Base-by-base conservation (phyloP, 2,888 invertebrate species). In the Dynastes hyllus region DNA sequence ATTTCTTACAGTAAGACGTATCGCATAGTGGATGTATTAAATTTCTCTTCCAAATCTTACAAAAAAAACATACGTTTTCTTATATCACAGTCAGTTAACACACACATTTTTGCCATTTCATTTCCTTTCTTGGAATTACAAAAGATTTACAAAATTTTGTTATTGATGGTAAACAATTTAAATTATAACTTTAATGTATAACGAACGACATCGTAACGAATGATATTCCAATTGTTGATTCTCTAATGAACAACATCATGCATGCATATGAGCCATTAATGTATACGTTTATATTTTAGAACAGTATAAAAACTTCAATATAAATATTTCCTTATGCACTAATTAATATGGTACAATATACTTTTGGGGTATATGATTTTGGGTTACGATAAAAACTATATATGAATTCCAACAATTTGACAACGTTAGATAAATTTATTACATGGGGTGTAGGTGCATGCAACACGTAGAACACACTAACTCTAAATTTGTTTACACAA, bases 81-180 rank as follows among this genome's bases (percentile, higher is more conserved):
- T 82, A 80, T 87, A 88, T 88, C 88, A 88, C 88, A 88, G 88
- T 85, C 87, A 84, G 84, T 86, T 87, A 87, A 86, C 87, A 86
- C 87, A 87, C 86, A 84, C 85, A 85, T 75, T 75, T 69, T 75
- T 61, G 22, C 73, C 45, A 16, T 75, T 75, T 55, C 40, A 58
- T 16, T 58, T 83, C 81, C 71, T 80, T 83, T 81, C 53, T 61
- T 40, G 40, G 11, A 75, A 45, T 29, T 51, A 29, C 8, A 69
- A 51, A 69, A 69, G 51, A 51, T n/a, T 22, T 29, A 51, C 27
- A 45, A 63, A 40, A 66, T 13, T 51, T 67, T 37, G 13, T 65
- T 40, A 22, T 16, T 4, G 22, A 67, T 67, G 9, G 8, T 40
- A 67, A 45, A 16, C 40, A 67, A 45, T 22, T 1, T 40, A 13